Percentiles rank a stretch among this genome's conserved stretches.
Conservation (phyloP, 2,888 invertebrate species). For the Artemia sinica region DNA sequence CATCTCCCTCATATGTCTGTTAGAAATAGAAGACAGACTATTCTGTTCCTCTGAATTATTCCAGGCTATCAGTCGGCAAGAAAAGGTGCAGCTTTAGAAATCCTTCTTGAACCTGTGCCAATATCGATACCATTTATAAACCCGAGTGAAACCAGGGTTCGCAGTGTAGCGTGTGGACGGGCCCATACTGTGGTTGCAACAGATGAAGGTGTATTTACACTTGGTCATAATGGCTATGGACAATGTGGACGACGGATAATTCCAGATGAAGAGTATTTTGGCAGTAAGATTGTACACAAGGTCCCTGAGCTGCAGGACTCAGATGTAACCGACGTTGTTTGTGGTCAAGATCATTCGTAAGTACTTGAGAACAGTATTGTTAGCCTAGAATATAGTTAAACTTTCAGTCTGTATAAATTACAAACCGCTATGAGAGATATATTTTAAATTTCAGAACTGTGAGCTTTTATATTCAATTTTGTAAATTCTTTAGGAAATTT, state of each 20-base stretch:
- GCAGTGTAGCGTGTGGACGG: conserved; percentile 56
- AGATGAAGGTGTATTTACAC: conserved; percentile 57
- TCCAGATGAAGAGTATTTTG: conserved; percentile 51
- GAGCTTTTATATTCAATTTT: too few species aligned
- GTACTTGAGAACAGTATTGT: conserved; percentile 21
- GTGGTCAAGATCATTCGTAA: conserved; percentile 80
- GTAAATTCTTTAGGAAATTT: too few species aligned
- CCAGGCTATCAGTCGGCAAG: conserved; percentile 35
- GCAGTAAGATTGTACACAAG: conserved; percentile 46
- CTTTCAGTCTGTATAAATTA: background rate
- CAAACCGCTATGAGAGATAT: too few species aligned
- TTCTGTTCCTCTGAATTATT: conserved; percentile 17
- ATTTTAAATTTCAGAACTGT: too few species aligned
- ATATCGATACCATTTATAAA: conserved; percentile 26
- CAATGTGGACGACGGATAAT: conserved; percentile 75
- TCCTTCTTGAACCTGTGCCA: conserved; percentile 44
- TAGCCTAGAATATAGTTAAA: background rate
- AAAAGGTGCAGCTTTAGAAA: conserved; percentile 45
- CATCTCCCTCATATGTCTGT: background rate
- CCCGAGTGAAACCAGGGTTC: conserved; percentile 33
- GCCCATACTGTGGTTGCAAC: conserved; percentile 69
- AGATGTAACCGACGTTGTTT: conserved; percentile 44
- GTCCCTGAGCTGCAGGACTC: conserved; percentile 45
- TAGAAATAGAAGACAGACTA: conserved; percentile 27
- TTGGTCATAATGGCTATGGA: conserved; percentile 84